Conservation (phyloP, 2,113 vertebrate genomes). For the Grus americana region DNA sequence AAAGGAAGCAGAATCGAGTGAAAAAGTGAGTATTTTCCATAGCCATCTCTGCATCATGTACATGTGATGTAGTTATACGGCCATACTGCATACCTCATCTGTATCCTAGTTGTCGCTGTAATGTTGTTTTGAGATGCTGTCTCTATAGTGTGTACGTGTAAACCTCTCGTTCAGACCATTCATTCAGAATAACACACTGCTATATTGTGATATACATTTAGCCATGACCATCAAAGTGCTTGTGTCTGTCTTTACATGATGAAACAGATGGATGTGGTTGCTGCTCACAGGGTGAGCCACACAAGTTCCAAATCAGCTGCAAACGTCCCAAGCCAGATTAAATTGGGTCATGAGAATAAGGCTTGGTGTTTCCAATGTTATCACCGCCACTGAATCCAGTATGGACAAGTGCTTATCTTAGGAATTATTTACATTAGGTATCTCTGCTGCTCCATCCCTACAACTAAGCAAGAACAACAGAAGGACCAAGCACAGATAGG, state of each 20-base stretch:
- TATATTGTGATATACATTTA: background rate
- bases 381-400: background rate
- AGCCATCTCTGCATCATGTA: conserved; percentile 63
- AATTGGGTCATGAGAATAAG: background rate
- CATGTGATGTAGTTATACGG: background rate
- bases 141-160: background rate
- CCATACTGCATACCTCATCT: conserved; percentile 7
- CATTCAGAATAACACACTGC: background rate
- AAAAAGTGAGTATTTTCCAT: conserved; percentile 81
- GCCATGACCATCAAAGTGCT: background rate
- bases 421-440: background rate
- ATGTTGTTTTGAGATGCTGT: conserved; percentile 45
- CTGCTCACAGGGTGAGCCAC: background rate
- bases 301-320: background rate
- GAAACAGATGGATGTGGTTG: conserved; percentile 22
- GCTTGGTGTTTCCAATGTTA: background rate
- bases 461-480: background rate
- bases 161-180: background rate
- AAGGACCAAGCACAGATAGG: background rate
- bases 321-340: background rate
- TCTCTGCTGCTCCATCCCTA: background rate
- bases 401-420: fast-evolving
- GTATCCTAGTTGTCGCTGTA: conserved; percentile 17
- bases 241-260: background rate
- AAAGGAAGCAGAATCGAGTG: conserved; percentile 74